Conservation (phyloP, 2,797 vertebrate species). For the Tachyglossus aculeatus region DNA sequence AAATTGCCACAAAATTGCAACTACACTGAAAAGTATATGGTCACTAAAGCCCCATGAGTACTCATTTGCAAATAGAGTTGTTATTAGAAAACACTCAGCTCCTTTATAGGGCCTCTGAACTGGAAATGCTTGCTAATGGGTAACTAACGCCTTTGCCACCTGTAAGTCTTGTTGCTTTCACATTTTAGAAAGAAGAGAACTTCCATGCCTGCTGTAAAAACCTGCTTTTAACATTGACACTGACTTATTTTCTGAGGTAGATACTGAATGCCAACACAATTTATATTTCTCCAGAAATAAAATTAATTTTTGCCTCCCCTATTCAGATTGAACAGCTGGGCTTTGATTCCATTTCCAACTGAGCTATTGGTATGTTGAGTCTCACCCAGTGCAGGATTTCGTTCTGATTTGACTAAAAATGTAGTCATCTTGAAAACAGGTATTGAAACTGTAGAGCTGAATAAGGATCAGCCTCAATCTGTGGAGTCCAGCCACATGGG, state of each 20-base stretch:
- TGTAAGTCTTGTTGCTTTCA: neutral
- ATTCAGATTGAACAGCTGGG: neutral
- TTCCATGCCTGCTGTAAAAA: no score
- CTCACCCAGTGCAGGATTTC: neutral
- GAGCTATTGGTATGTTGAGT: slow-evolving; percentile 17
- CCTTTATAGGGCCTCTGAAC: slow-evolving; percentile 6
- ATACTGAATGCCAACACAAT: neutral
- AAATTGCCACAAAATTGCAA: slow-evolving; percentile 43
- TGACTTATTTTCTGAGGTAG: neutral
- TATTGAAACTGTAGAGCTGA: no score
- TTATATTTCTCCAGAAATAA: neutral
- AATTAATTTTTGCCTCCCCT: neutral
- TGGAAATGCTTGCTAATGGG: slow-evolving; percentile 5
- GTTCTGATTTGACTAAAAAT: slow-evolving; percentile 25
- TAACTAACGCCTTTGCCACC: slow-evolving; percentile 10
- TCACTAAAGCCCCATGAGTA: slow-evolving; percentile 11
- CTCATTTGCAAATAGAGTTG: slow-evolving; percentile 31
- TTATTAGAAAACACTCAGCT: slow-evolving; percentile 21
- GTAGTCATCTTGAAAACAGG: neutral
- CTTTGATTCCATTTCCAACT: neutral
- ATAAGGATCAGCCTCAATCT: no score
- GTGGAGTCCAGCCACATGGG: no score
- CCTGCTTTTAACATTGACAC: no score
- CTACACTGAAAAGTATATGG: slow-evolving; percentile 25
- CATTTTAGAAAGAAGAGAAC: no score